Evolutionary conservation across 2,888 invertebrate species (phyloP).

Genomic region (Brenthis hecate): DNA sequence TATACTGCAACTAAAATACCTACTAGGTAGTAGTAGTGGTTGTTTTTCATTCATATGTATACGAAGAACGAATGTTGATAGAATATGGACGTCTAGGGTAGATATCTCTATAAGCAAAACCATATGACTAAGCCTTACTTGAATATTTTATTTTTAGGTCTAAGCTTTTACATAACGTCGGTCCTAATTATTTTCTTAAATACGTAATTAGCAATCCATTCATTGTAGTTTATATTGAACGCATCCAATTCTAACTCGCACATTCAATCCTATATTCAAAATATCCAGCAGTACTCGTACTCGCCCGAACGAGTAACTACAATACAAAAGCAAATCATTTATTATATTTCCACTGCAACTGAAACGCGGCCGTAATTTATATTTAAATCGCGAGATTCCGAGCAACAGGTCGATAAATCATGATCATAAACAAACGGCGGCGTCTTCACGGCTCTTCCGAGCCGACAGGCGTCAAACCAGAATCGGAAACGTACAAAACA

Average conservation of each 20-base stretch:
- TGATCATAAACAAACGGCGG: slow-evolving; percentile 27
- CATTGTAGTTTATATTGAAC: too few species aligned
- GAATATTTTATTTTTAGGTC: too few species aligned
- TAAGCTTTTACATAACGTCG: too few species aligned
- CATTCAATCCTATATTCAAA: slow-evolving; percentile 7
- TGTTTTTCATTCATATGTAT: too few species aligned
- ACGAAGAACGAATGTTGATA: too few species aligned
- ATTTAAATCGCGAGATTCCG: slow-evolving; percentile 27
- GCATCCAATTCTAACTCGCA: neutral
- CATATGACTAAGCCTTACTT: too few species aligned
- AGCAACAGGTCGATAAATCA: slow-evolving; percentile 34
- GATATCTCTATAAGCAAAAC: too few species aligned
- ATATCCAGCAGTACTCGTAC: slow-evolving; percentile 1
- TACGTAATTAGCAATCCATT: too few species aligned
- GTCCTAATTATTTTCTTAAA: too few species aligned
- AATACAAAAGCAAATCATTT: slow-evolving; percentile 14
- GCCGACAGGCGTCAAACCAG: slow-evolving; percentile 14
- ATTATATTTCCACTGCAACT: slow-evolving; percentile 16
- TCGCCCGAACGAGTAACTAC: slow-evolving; percentile 3
- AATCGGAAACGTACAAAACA: slow-evolving; percentile 35
- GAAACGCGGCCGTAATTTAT: slow-evolving; percentile 24
- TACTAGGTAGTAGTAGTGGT: too few species aligned
- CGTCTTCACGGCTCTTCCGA: slow-evolving; percentile 19
- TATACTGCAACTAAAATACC: too few species aligned
- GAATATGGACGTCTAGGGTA: too few species aligned